Evolutionary conservation across 2,113 vertebrate genomes (phyloP), one percentile per base, ranked within the genome.

Genomic region (Genyomyrus donnyi): DNA sequence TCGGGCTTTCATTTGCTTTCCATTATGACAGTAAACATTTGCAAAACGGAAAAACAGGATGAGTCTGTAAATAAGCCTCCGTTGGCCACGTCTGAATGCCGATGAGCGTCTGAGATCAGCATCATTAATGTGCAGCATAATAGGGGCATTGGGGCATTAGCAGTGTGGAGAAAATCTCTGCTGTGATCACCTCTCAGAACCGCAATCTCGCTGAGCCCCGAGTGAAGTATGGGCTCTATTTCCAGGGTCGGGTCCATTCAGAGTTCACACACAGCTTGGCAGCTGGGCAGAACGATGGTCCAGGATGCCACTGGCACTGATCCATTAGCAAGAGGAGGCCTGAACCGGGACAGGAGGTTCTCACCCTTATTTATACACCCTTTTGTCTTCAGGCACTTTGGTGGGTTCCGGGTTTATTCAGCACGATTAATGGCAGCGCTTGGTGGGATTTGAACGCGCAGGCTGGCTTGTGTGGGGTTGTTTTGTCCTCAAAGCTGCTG

Each of bases 1-100:
- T 66, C n/a, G 27, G 62, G 90, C 70, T 48, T 83, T 88, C 70
- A 84, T 91, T 90, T 92, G 45, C 90, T 74, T 13, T 88, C 89
- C 56, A 92, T 94, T 94, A 90, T 88, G 80, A 90, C 91, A 92
- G 91, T 86, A 92, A 93, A 95, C 92, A 92, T 91, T 52, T 35
- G 86, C 90, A 90, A 93, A 92, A 92, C 90, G 84, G 92, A 92
- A 87, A 92, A 87, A 92, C 87, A 92, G 93, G 93, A 27, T 91
- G 91, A 89, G 83, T 89, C 19, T 42, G 58, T 90, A 91, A 91
- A 94, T 91, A 93, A 93, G 94, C 91, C 70, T 50, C 58, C 77
- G 91, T 84, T 66, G 27, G 49, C 87, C 91, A 85, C 56, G 31
- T 50, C 35, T 70, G 53, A 86, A 89, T 86, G 62, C 24, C 39